A percentile compares a stretch with the other conserved stretches of the same genome.
These are phyloP conservation scores for Leguminivora glycinivorella DNA, from an alignment of 1,140 invertebrate genomes.

Conservation along the genomic window DNA sequence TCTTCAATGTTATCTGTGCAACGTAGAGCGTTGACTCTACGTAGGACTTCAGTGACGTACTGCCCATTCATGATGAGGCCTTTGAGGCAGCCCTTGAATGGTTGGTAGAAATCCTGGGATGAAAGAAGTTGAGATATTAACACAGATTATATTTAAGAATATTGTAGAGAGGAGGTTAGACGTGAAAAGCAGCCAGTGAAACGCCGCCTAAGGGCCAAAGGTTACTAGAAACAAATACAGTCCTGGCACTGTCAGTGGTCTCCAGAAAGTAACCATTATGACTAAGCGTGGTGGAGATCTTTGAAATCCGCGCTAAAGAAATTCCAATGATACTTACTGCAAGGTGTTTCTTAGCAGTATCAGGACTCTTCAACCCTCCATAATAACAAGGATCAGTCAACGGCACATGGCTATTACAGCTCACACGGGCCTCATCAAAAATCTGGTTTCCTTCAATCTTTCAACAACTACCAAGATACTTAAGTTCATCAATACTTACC, in stretches of 20 bases:
- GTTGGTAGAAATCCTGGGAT: constrained; percentile 70
- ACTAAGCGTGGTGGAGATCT: constrained; percentile 80
- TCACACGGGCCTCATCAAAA: constrained; percentile 78
- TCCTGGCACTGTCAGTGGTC: constrained; percentile 44
- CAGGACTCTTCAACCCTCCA: constrained; percentile 81
- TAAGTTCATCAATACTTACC: too few relatives aligned
- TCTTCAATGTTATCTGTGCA: constrained; percentile 91
- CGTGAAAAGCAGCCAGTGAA: too few relatives aligned
- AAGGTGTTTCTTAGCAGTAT: constrained; percentile 46
- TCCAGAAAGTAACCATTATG: constrained; percentile 83
- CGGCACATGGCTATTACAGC: constrained; percentile 80
- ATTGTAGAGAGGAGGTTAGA: too few relatives aligned
- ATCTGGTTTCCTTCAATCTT: constrained; percentile 84
- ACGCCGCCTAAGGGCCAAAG: too few relatives aligned
- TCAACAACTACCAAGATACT: too few relatives aligned
- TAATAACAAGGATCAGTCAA: constrained; percentile 88
- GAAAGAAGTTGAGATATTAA: background rate
- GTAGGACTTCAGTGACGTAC: constrained; percentile 80
- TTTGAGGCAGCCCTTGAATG: constrained; percentile 93
- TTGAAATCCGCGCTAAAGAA: background rate
- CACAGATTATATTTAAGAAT: too few relatives aligned
- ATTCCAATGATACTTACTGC: constrained; percentile 77
- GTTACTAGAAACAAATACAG: too few relatives aligned
- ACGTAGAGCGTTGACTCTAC: constrained; percentile 83
- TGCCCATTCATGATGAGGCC: constrained; percentile 88